phyloP scores from a whole-genome alignment of 2,888 invertebrate genomes.

The Uropetala carovei region DNA sequence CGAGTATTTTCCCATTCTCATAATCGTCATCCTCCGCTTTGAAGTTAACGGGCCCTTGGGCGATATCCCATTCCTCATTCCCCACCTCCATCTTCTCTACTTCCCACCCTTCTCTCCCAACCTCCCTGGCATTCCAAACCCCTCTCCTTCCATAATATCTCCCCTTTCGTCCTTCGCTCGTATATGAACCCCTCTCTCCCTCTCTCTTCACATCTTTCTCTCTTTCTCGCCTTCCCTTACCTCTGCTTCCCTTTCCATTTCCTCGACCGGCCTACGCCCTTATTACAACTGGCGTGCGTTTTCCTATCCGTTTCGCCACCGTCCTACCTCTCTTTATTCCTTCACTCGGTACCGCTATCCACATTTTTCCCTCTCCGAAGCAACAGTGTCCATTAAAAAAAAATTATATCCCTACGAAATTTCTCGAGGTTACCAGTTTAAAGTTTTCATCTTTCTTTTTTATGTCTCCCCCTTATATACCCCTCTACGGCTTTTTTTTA shows the following conservation, averaged over 20 bases:
- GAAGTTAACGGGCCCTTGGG: neutral
- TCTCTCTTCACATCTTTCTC: neutral
- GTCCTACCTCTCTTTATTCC: neutral
- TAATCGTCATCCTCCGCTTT: neutral
- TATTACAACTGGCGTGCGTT: neutral
- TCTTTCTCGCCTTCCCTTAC: neutral
- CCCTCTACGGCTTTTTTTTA: too few species aligned
- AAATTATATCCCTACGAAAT: too few species aligned
- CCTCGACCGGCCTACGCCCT: neutral
- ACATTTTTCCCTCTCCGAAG: neutral
- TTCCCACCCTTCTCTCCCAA: neutral
- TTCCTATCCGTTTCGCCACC: neutral
- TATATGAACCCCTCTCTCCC: neutral
- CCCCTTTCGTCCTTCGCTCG: neutral
- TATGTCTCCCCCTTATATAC: too few species aligned
- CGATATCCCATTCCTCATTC: neutral
- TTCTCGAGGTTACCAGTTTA: too few species aligned
- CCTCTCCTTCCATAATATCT: neutral
- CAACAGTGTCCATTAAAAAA: too few species aligned
- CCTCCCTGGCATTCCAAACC: neutral
- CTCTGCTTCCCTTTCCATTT: neutral
- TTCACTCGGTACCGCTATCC: neutral
- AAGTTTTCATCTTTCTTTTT: too few species aligned
- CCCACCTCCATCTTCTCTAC: neutral
- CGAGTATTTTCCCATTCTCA: conserved; percentile 4